phyloP scores from a whole-genome alignment of 2,888 invertebrate genomes.

The Pachliopta kotzebuea region DNA sequence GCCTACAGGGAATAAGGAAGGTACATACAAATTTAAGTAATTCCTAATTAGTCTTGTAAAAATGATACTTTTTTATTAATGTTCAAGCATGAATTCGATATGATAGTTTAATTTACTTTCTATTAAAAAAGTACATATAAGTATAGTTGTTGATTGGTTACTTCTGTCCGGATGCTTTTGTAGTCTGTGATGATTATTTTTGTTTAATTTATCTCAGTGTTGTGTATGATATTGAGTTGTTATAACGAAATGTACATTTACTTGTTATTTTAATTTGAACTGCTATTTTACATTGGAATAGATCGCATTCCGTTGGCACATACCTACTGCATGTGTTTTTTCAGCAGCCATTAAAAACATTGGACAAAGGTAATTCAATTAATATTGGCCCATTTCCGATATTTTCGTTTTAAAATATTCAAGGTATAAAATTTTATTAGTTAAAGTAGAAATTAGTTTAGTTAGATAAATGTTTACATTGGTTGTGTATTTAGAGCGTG shows the following conservation, averaged over 20 bases:
- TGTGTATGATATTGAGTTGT: neutral
- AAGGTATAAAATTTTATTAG: neutral
- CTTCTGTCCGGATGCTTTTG: conserved; percentile 29
- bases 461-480: neutral
- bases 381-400: conserved; percentile 19
- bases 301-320: conserved; percentile 17
- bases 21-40: conserved; percentile 21
- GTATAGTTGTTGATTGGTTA: conserved; percentile 1
- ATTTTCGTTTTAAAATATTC: neutral
- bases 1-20: conserved; percentile 27
- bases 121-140: neutral
- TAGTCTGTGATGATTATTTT: conserved; percentile 8
- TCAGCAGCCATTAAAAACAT: conserved; percentile 26
- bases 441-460: neutral
- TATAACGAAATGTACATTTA: neutral
- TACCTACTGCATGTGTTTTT: conserved; percentile 22
- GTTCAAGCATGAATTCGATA: conserved; percentile 2
- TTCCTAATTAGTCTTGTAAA: conserved; percentile 10
- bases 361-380: conserved; percentile 29
- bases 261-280: conserved; percentile 6
- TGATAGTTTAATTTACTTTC: neutral
- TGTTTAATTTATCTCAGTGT: neutral
- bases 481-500: neutral
- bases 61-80: conserved; percentile 1
- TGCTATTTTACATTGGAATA: conserved; percentile 12